Conservation (phyloP, 2,888 invertebrate genomes). For the Phania funesta region DNA sequence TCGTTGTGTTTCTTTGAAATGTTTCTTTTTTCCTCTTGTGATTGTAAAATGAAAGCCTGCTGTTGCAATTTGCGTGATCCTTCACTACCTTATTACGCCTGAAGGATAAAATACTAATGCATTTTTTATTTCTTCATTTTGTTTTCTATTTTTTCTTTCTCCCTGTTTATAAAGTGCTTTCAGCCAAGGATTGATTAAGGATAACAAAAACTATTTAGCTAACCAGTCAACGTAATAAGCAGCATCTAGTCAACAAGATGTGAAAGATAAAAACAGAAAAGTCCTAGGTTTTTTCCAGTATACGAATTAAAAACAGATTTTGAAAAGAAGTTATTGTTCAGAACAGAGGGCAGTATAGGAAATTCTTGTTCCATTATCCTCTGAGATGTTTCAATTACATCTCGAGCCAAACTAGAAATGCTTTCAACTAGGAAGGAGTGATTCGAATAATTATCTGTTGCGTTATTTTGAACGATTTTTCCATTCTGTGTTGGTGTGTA, state of each 20-base stretch:
- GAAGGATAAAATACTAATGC: conserved; percentile 42
- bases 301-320: neutral
- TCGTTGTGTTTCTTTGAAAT: conserved; percentile 12
- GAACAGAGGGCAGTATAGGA: too few relatives aligned
- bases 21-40: neutral
- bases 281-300: neutral
- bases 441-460: too few relatives aligned
- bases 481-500: too few relatives aligned
- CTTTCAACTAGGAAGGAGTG: too few relatives aligned
- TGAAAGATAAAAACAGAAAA: conserved; percentile 23
- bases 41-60: conserved; percentile 34
- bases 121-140: neutral
- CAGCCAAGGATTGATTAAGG: neutral
- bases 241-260: conserved; percentile 33
- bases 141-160: neutral
- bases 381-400: too few relatives aligned
- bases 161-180: neutral
- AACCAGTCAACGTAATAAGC: conserved; percentile 19
- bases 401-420: too few relatives aligned
- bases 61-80: conserved; percentile 24
- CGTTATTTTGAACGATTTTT: too few relatives aligned
- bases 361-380: too few relatives aligned
- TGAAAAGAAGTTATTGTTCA: neutral
- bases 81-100: conserved; percentile 29
- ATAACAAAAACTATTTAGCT: conserved; percentile 15